Evolutionary conservation across 2,797 vertebrate species (phyloP).

Genomic region (Oreortyx pictus): DNA sequence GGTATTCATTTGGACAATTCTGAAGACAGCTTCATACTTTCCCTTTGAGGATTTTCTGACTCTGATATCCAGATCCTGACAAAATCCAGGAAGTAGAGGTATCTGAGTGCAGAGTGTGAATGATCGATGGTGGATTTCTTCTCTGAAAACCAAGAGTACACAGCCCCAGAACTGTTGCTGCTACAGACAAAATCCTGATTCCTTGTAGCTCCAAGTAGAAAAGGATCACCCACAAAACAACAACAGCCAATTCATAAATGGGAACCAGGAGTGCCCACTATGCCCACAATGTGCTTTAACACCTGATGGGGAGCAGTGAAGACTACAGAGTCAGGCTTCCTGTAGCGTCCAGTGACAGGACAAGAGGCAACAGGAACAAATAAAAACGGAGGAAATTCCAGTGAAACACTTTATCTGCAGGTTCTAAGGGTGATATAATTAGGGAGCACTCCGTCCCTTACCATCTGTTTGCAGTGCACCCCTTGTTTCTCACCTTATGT

Average conservation of each 20-base stretch:
- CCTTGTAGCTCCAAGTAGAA: background rate
- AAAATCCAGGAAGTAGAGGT: background rate
- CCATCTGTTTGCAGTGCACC: background rate
- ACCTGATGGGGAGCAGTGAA: fast-evolving
- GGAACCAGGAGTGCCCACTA: background rate
- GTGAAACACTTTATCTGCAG: background rate
- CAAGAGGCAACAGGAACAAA: background rate
- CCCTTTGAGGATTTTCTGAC: background rate
- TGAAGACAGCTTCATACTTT: background rate
- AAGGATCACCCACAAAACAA: background rate
- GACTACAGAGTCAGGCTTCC: background rate
- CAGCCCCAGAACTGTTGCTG: background rate
- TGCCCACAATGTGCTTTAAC: background rate
- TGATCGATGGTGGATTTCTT: background rate
- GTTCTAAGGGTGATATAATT: background rate
- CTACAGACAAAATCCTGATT: background rate
- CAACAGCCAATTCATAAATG: background rate
- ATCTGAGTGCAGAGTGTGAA: background rate
- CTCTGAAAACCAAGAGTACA: background rate
- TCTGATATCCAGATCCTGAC: background rate
- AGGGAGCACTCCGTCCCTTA: background rate
- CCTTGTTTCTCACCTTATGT: background rate
- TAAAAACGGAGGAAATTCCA: background rate
- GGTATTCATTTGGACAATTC: background rate
- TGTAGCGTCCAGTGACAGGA: background rate